Conservation (phyloP, 2,888 invertebrate genomes). For the Drosophila barbarae region DNA sequence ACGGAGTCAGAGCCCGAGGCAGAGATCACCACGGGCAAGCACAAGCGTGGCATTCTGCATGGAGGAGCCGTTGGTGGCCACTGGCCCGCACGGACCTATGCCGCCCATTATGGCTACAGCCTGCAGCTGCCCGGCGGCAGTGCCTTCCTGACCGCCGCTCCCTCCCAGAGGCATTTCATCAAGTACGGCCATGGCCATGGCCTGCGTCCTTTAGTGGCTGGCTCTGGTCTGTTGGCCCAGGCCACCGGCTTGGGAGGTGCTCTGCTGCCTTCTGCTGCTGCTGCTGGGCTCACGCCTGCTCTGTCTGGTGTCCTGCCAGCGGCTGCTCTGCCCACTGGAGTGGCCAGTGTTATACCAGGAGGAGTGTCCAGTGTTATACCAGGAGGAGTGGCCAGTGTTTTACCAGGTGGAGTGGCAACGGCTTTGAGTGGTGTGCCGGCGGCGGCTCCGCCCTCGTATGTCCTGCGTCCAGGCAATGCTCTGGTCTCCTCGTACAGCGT, state of each 20-base stretch:
- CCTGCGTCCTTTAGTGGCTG: conserved; percentile 22
- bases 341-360: conserved; percentile 19
- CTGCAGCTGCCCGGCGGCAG: conserved; percentile 67
- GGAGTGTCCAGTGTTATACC: conserved; percentile 18
- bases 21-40: conserved; percentile 51
- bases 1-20: conserved; percentile 5
- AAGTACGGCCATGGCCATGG: conserved; percentile 48
- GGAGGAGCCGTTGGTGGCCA: conserved; percentile 31
- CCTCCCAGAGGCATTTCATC: conserved; percentile 44
- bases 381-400: conserved; percentile 20
- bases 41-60: conserved; percentile 73
- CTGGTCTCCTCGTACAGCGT: conserved; percentile 77
- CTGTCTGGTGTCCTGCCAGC: conserved; percentile 20
- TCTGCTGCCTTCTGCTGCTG: conserved; percentile 8
- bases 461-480: conserved; percentile 77
- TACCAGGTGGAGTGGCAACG: conserved; percentile 17
- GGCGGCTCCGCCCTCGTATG: conserved; percentile 59
- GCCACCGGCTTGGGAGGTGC: conserved; percentile 2
- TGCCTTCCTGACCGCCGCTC: conserved; percentile 55
- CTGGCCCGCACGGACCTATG: conserved; percentile 76
- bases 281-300: conserved; percentile 19
- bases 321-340: conserved; percentile 12
- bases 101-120: conserved; percentile 76
- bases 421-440: conserved; percentile 19
- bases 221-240: conserved; percentile 19